These are phyloP conservation scores for Gallinago paraguaiae DNA, from an alignment of 2,113 vertebrate genomes.

Conservation along the genomic window DNA sequence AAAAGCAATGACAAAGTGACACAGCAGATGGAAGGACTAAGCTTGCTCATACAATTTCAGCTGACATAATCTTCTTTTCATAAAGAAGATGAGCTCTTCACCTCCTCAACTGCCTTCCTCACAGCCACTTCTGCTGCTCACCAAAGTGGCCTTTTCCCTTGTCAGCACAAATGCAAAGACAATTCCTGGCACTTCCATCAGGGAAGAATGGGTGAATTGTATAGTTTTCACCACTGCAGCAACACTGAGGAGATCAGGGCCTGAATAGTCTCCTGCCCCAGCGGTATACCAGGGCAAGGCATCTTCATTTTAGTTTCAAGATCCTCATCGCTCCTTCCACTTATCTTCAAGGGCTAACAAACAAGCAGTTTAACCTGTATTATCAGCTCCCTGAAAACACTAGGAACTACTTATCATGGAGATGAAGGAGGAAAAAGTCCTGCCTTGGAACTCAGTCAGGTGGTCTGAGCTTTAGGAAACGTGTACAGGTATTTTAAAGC, in stretches of 20 bases:
- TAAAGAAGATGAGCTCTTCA: neutral
- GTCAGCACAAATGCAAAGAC: neutral
- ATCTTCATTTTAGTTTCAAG: neutral
- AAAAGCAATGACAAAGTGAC: neutral
- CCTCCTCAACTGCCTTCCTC: neutral
- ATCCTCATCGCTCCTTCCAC: neutral
- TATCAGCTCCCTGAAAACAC: neutral
- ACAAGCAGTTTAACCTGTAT: neutral
- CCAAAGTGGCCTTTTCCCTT: neutral
- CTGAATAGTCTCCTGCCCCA: neutral
- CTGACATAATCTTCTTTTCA: neutral
- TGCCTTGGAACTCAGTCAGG: neutral
- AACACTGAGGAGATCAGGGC: neutral
- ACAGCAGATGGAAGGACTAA: neutral
- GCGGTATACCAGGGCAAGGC: neutral
- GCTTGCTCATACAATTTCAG: neutral
- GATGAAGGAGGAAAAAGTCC: neutral
- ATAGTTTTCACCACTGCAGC: neutral
- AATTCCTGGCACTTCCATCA: neutral
- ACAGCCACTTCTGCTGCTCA: neutral
- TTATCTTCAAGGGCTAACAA: neutral
- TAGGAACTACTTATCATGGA: accelerated
- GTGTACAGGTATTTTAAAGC: neutral
- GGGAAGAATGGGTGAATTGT: neutral
- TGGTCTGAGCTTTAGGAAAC: neutral